These are phyloP conservation scores for Idaea aversata DNA, from an alignment of 2,888 invertebrate genomes.

Conservation along the genomic window DNA sequence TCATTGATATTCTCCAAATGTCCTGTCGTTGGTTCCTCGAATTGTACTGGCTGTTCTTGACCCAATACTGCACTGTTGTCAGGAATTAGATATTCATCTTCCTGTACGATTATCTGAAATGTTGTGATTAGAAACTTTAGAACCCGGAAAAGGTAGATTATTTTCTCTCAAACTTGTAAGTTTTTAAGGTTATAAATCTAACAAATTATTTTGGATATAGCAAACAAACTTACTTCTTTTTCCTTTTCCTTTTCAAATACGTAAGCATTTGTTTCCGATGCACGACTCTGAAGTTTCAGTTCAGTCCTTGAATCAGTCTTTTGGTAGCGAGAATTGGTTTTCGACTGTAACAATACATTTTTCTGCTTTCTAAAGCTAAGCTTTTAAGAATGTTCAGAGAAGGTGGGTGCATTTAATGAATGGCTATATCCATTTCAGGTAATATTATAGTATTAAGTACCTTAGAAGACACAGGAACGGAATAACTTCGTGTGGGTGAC, in stretches of 20 bases:
- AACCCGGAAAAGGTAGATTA: background rate
- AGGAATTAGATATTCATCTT: conserved; percentile 6
- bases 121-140: background rate
- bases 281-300: conserved; percentile 28
- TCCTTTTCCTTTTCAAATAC: background rate
- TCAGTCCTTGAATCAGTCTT: conserved; percentile 40
- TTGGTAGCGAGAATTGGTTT: conserved; percentile 19
- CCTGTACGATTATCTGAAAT: background rate
- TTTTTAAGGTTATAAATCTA: too few relatives aligned
- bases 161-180: too few relatives aligned
- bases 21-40: conserved; percentile 7
- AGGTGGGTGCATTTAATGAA: too few relatives aligned
- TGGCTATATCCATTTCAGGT: too few relatives aligned
- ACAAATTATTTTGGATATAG: too few relatives aligned
- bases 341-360: background rate
- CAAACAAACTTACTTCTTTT: background rate
- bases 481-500: conserved; percentile 41
- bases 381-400: background rate
- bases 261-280: background rate
- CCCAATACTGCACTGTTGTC: conserved; percentile 10
- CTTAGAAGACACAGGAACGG: conserved; percentile 33
- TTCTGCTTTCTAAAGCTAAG: conserved; percentile 1
- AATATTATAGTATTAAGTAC: conserved; percentile 21
- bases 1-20: conserved; percentile 28
- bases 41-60: conserved; percentile 10